Evolutionary conservation across 1,140 invertebrate genomes (phyloP).

Genomic region (Trigoniulus corallinus): DNA sequence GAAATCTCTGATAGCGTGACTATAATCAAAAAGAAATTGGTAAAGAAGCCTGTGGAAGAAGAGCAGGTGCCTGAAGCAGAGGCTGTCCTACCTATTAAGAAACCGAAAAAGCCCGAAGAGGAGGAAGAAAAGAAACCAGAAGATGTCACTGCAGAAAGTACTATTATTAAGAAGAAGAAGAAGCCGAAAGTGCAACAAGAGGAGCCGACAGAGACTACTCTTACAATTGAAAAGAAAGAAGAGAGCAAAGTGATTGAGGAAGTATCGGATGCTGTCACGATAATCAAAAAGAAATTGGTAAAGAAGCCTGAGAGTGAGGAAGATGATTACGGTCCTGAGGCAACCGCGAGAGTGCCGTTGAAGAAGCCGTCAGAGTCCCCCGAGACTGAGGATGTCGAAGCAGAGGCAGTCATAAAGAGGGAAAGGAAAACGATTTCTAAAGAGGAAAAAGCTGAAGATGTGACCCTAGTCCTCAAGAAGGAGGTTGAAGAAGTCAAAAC

Average conservation of each 20-base stretch:
- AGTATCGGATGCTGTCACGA: constrained; percentile 7
- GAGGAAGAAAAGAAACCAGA: constrained; percentile 15
- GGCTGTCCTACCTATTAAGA: constrained; percentile 3
- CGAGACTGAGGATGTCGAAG: constrained; percentile 11
- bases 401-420: constrained; percentile 5
- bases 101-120: constrained; percentile 3
- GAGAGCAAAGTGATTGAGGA: constrained; percentile 6
- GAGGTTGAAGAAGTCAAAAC: constrained; percentile 19
- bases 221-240: not conserved
- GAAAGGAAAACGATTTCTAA: not conserved
- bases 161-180: constrained; percentile 5
- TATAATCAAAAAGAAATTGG: constrained; percentile 5
- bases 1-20: constrained; percentile 9
- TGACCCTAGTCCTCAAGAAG: constrained; percentile 6
- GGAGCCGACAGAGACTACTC: not conserved
- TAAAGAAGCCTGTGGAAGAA: constrained; percentile 16
- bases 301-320: constrained; percentile 32
- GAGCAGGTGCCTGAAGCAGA: not conserved
- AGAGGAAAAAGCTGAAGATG: constrained; percentile 8
- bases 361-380: constrained; percentile 6
- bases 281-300: not conserved
- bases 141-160: constrained; percentile 14
- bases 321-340: constrained; percentile 20
- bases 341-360: not conserved
- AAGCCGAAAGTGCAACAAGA: constrained; percentile 15